Conservation (phyloP, 2,888 invertebrate species). For the Lasioglossum malachurum region DNA sequence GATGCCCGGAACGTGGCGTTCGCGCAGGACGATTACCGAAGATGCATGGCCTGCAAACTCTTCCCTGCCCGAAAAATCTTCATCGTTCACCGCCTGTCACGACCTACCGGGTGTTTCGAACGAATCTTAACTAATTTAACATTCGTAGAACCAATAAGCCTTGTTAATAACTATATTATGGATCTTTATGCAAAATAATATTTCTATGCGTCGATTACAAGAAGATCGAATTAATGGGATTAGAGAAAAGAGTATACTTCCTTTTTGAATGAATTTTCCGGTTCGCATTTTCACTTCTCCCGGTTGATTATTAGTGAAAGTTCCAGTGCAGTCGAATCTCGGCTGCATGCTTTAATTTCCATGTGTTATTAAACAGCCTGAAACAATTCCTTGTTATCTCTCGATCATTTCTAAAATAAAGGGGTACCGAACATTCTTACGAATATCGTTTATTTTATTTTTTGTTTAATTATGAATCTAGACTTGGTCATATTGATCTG, state of each 20-base stretch:
- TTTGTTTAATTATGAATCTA: too few species aligned
- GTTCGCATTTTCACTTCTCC: conserved; percentile 6
- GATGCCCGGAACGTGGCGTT: conserved; percentile 47
- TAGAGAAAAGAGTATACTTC: neutral
- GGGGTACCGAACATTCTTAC: neutral
- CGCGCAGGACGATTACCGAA: conserved; percentile 13
- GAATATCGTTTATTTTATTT: neutral
- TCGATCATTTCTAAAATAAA: neutral
- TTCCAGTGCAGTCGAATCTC: conserved; percentile 16
- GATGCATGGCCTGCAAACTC: conserved; percentile 32
- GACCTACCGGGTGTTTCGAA: neutral
- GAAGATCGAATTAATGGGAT: neutral
- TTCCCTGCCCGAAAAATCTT: conserved; percentile 3
- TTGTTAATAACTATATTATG: neutral
- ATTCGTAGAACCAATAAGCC: too few species aligned
- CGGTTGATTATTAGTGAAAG: conserved; percentile 30
- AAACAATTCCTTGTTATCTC: neutral
- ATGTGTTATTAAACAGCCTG: neutral
- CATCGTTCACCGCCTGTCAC: neutral
- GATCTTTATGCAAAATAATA: neutral
- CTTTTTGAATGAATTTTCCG: conserved; percentile 15
- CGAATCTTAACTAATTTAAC: neutral
- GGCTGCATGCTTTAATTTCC: conserved; percentile 1
- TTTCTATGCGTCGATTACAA: neutral
- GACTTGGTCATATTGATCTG: too few species aligned